Percentiles rank a stretch among this genome's conserved stretches.
These are phyloP conservation scores for Leptinotarsa rubiginosa DNA, from an alignment of 2,888 invertebrate species.

Conservation along the genomic window DNA sequence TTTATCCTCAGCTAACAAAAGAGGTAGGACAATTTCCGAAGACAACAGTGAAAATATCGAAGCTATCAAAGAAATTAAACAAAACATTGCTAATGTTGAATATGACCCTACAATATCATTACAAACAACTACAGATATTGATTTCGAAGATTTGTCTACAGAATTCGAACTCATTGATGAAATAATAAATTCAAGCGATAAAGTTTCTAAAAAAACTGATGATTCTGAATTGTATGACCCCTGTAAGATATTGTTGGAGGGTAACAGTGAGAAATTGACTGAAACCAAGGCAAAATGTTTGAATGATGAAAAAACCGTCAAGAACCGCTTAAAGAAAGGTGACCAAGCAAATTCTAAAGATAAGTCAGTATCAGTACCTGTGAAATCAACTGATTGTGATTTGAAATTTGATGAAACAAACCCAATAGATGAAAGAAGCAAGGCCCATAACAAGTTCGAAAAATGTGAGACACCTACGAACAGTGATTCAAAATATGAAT, in stretches of 20 bases:
- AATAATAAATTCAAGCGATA: conserved; percentile 55
- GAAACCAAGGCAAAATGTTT: conserved; percentile 28
- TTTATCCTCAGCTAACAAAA: conserved; percentile 57
- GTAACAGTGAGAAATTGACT: conserved; percentile 15
- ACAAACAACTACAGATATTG: conserved; percentile 51
- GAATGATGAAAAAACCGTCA: conserved; percentile 12
- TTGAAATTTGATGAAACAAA: neutral
- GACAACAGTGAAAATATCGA: conserved; percentile 48
- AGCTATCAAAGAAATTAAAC: conserved; percentile 54
- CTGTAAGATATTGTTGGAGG: conserved; percentile 10
- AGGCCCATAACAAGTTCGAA: conserved; percentile 39
- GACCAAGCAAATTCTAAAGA: neutral
- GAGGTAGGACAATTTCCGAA: conserved; percentile 38
- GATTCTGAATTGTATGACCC: conserved; percentile 33
- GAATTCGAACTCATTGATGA: conserved; percentile 67
- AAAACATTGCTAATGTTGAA: conserved; percentile 54
- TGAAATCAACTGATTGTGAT: conserved; percentile 1
- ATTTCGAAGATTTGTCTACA: conserved; percentile 62
- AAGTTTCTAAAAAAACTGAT: conserved; percentile 26
- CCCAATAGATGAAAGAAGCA: neutral
- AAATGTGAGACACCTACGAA: conserved; percentile 29
- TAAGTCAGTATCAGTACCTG: neutral
- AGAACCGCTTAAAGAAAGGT: conserved; percentile 1
- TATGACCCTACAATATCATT: conserved; percentile 56
- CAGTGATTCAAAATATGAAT: conserved; percentile 3